phyloP scores from a whole-genome alignment of 1,140 invertebrate genomes.

The Drosophila orena region DNA sequence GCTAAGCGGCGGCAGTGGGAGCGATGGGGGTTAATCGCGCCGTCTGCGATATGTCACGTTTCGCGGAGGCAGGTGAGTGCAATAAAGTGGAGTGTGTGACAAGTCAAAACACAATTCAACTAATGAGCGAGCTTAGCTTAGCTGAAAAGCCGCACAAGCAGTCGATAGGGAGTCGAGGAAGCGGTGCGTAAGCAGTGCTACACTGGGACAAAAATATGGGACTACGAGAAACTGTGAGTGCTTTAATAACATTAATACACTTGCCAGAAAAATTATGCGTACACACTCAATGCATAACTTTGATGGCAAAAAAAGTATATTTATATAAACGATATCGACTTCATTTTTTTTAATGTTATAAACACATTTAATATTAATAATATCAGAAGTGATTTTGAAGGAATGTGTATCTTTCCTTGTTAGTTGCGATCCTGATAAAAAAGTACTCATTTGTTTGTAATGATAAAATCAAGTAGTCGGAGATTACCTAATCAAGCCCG shows the following conservation, averaged over 20 bases:
- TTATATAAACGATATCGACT: no score
- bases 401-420: no score
- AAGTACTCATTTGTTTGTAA: neutral
- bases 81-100: constrained; percentile 43
- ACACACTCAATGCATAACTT: no score
- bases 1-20: constrained; percentile 16
- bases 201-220: neutral
- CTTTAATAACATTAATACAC: no score
- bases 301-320: no score
- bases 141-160: constrained; percentile 20
- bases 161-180: neutral
- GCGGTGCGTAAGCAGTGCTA: constrained; percentile 9
- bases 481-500: neutral
- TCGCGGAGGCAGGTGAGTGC: constrained; percentile 22
- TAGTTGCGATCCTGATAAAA: neutral
- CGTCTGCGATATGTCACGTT: constrained; percentile 57
- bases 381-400: no score
- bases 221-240: no score
- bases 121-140: constrained; percentile 51
- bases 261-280: no score
- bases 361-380: no score
- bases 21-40: constrained; percentile 34
- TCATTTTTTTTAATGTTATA: no score
- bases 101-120: constrained; percentile 60
- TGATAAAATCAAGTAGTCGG: neutral